phyloP scores from a whole-genome alignment of 2,888 invertebrate species.

The Epinotia brunnichana region DNA sequence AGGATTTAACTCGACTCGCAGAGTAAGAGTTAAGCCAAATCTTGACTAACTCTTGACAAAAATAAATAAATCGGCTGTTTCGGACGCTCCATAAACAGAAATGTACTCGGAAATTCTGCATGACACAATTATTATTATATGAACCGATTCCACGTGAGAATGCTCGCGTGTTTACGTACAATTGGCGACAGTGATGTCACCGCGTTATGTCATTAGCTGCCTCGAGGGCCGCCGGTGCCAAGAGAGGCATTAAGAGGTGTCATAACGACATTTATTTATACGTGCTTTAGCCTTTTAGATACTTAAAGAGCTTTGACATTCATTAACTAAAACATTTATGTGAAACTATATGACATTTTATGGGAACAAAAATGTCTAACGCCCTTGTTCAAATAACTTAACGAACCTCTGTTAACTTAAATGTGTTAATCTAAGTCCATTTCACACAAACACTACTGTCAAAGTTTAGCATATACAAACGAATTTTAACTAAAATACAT shows the following conservation, averaged over 20 bases:
- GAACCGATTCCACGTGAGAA: constrained; percentile 3
- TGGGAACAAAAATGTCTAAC: too few species aligned
- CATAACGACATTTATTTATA: constrained; percentile 2
- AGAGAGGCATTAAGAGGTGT: neutral
- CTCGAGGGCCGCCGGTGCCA: constrained; percentile 39
- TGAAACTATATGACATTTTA: neutral
- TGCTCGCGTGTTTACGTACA: constrained; percentile 32
- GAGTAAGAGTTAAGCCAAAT: too few species aligned
- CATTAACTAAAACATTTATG: neutral
- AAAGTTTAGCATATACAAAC: too few species aligned
- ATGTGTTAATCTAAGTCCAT: too few species aligned
- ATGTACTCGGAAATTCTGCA: constrained; percentile 1
- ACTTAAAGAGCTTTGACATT: neutral
- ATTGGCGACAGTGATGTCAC: constrained; percentile 47
- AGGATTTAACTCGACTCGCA: neutral
- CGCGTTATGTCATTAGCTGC: constrained; percentile 45
- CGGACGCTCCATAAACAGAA: neutral
- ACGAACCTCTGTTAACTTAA: too few species aligned
- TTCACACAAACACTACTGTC: too few species aligned
- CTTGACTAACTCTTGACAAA: too few species aligned
- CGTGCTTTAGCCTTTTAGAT: neutral
- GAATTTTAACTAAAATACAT: too few species aligned
- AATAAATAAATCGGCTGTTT: neutral
- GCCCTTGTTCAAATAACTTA: too few species aligned
- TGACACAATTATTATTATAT: constrained; percentile 12